phyloP scores from a whole-genome alignment of 2,113 vertebrate species.

The Callipepla californica region DNA sequence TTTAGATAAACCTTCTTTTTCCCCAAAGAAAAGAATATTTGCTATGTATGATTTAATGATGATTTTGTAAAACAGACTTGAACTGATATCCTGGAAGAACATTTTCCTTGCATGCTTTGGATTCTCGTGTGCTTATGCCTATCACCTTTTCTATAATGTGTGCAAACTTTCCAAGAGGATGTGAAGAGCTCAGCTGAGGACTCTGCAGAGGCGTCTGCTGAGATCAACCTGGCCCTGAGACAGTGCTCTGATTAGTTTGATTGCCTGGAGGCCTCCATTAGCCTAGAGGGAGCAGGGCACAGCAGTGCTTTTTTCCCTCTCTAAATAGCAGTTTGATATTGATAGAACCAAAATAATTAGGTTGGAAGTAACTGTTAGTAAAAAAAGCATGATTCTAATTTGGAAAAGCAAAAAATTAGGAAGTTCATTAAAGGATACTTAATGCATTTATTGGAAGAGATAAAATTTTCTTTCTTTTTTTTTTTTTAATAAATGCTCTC shows the following conservation, averaged over 20 bases:
- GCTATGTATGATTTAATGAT: background rate
- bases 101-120: background rate
- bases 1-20: background rate
- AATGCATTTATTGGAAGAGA: background rate
- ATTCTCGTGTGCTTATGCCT: background rate
- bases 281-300: background rate
- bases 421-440: background rate
- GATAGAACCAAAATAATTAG: conserved; percentile 19
- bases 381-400: background rate
- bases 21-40: background rate
- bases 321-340: background rate
- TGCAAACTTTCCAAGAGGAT: background rate
- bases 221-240: background rate
- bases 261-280: conserved; percentile 31
- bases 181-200: conserved; percentile 1
- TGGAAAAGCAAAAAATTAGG: background rate
- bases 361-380: conserved; percentile 19
- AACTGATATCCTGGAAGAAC: background rate
- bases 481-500: background rate
- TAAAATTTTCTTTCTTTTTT: background rate
- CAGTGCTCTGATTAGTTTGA: background rate
- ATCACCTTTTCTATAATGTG: conserved; percentile 2
- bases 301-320: background rate
- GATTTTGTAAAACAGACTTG: background rate
- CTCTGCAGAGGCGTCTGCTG: conserved; percentile 3